Percentiles rank a stretch among this genome's conserved stretches.
Conservation (phyloP, 2,888 invertebrate species). For the Arrhopalites spinosus region DNA sequence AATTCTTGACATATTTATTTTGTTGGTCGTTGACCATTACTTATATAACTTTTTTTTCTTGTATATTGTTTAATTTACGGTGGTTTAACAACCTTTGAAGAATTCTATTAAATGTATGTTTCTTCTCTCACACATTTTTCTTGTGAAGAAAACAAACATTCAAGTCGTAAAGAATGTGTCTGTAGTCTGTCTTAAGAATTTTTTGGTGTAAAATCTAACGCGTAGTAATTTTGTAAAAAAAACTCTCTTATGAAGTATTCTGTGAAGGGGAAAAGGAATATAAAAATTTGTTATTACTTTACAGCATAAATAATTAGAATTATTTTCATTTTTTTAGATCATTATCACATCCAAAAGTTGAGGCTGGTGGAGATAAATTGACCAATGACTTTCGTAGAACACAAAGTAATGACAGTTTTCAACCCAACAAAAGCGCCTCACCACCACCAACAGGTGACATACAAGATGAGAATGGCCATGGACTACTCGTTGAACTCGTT, state of each 20-base stretch:
- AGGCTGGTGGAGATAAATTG: conserved; percentile 31
- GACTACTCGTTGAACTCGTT: background rate
- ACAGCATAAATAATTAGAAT: background rate
- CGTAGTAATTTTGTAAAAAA: background rate
- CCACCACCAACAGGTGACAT: background rate
- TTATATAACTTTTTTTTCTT: too few species aligned
- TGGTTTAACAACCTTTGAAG: too few species aligned
- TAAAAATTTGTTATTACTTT: background rate
- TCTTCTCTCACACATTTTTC: too few species aligned
- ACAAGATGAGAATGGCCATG: background rate
- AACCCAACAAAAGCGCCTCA: background rate
- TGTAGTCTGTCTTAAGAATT: too few species aligned
- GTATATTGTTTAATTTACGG: too few species aligned
- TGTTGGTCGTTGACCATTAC: too few species aligned
- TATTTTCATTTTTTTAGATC: conserved; percentile 37
- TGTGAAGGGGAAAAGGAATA: background rate
- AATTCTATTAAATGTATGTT: too few species aligned
- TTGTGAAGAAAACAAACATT: too few species aligned
- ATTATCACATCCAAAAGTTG: conserved; percentile 43
- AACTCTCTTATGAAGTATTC: background rate
- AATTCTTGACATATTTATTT: too few species aligned
- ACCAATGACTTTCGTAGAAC: conserved; percentile 43
- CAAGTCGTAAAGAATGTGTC: too few species aligned
- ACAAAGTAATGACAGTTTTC: conserved; percentile 46
- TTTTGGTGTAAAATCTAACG: background rate